Base-by-base conservation (phyloP, 2,113 vertebrate species). In the Semnornis frantzii region DNA sequence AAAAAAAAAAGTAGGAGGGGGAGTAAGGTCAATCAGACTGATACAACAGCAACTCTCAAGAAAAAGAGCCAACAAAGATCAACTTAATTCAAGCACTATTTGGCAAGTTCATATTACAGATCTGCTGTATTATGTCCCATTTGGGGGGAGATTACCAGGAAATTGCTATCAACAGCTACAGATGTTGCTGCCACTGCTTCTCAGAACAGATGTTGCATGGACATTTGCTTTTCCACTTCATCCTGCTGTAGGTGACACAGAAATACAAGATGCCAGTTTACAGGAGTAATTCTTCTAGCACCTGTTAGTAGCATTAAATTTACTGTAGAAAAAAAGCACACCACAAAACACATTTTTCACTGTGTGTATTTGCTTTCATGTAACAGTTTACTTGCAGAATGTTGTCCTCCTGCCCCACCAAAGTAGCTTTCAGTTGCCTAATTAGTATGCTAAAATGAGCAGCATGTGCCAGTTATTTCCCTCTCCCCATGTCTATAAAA, bases 121-220 rank as follows among this genome's bases (percentile, higher is more conserved):
- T 12, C 19, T 5, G 3, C 6, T 59, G 3, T 1, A 4, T n/a
- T 28, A 66, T 37, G 17, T n/a, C 21, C 3, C 33, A 58, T 21
- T 5, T 25, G 8, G 31, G 12, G 7, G 20, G 18, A 10, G 30
- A 9, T 60, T 74, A 50, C 9, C 21, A 57, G 24, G 39, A 27
- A 82, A 66, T 46, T 81, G 37, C 9, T 66, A 54, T 14, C 28
- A 58, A 28, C 1, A 14, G 33, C 60, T 55, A 52, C 52, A 74
- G 10, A 74, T 50, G 3, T 2, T 8, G 19, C 30, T 27, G 55
- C 9, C 59, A 14, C 68, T 17, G 64, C 15, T 52, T 12, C 62
- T 75, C 79, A 25, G 68, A 12, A 16, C n/a, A 30, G n/a, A n/a
- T 8, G 31, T 63, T 28, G 27, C 50, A 50, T 6, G 8, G 63